Evolutionary conservation across 2,888 invertebrate species (phyloP).

Genomic region (Gymnoscelis rufifasciata): DNA sequence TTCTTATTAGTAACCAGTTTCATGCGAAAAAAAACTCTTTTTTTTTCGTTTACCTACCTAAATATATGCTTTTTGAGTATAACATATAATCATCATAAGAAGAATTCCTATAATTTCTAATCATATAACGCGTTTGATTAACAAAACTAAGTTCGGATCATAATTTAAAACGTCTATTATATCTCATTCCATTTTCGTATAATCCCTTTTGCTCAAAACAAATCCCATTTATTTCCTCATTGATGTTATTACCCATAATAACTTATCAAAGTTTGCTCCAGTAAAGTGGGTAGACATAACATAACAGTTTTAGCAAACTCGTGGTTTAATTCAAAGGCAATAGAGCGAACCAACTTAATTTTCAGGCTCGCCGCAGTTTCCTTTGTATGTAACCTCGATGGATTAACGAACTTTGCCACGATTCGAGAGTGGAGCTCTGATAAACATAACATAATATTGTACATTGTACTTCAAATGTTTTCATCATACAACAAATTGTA

Average conservation of each 20-base stretch:
- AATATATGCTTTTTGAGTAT: too few relatives aligned
- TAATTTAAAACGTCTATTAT: not conserved
- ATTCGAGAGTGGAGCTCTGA: slow-evolving; percentile 17
- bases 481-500: too few relatives aligned
- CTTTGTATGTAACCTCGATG: slow-evolving; percentile 66
- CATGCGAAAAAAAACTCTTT: too few relatives aligned
- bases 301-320: slow-evolving; percentile 38
- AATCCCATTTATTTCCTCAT: slow-evolving; percentile 7
- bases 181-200: not conserved
- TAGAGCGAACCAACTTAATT: slow-evolving; percentile 73
- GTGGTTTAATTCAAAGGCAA: slow-evolving; percentile 71
- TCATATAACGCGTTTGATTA: too few relatives aligned
- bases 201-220: slow-evolving; percentile 4
- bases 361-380: slow-evolving; percentile 72
- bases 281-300: slow-evolving; percentile 38
- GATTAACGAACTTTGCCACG: slow-evolving; percentile 40
- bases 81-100: too few relatives aligned
- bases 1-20: too few relatives aligned
- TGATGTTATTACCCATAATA: slow-evolving; percentile 28
- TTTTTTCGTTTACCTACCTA: too few relatives aligned
- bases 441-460: slow-evolving; percentile 24
- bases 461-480: slow-evolving; percentile 1
- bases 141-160: too few relatives aligned
- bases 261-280: slow-evolving; percentile 39
- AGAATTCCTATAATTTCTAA: too few relatives aligned